Evolutionary conservation across 1,140 invertebrate species (phyloP), one percentile per base, ranked within the genome.

Genomic region (Drosophila ananassae): DNA sequence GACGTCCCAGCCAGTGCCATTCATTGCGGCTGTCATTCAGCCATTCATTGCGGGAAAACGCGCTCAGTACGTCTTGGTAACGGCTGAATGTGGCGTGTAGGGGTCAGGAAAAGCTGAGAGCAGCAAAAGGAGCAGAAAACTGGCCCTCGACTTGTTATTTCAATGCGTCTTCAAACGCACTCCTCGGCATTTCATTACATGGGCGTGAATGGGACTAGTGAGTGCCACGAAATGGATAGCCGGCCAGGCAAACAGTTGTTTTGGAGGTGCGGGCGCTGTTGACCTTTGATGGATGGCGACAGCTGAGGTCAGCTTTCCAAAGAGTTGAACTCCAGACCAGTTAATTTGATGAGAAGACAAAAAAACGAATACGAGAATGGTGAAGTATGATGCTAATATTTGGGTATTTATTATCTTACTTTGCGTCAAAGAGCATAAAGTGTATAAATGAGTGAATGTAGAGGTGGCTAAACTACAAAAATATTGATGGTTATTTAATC

Each of bases 21-120:
- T 73, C 73, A 73, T 77, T 64, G 58, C 54, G 67, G 37, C 68
- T 73, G 59, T 78, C 59, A 60, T 60, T 72, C 74, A 50, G 48
- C 61, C 53, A 66, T 74, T 74, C 71, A 74, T 54, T 64, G 41
- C 50, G 73, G 34, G n/a, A 75, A 64, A 75, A 67, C 54, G 50
- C 62, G 39, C 54, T 34, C 54, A 28, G 32, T 54, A 54, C 73
- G 72, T 48, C 72, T 66, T 54, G 71, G 60, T 66, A 39, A 47
- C 52, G 13, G 17, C 41, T 44, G 41, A 3, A 47, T 10, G 44
- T 63, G 72, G 52, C 32, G 37, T 64, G 41, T 48, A 52, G 46
- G 53, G 47, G 30, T 66, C 44, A 22, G 44, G 44, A 22, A 22
- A 21, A 47, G 44, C 44, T 21, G 8, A 21, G 32, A 25, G 53